A percentile compares a stretch with the other conserved stretches of the same genome.
Conservation (phyloP, 2,888 invertebrate genomes). For the Spisula subtruncata region DNA sequence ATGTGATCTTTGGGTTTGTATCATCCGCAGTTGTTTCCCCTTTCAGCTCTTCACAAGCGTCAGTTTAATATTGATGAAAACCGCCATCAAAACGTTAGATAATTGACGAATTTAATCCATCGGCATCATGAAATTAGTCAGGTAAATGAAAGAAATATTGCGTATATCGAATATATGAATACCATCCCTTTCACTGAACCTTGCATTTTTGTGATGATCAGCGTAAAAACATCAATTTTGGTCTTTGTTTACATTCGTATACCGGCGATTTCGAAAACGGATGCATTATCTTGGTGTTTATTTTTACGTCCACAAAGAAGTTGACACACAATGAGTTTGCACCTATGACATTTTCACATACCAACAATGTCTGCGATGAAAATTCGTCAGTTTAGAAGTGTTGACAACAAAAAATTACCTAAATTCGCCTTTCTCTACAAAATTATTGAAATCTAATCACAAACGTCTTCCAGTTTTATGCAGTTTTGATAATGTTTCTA, state of each 20-base stretch:
- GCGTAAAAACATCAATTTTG: not conserved
- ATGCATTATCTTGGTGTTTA: not conserved
- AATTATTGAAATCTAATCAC: too few relatives aligned
- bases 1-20: too few relatives aligned
- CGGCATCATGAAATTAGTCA: constrained; percentile 79
- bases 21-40: not conserved
- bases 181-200: not conserved
- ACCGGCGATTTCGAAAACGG: constrained; percentile 5
- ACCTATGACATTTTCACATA: too few relatives aligned
- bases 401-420: too few relatives aligned
- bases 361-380: too few relatives aligned
- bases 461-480: too few relatives aligned
- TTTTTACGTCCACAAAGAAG: not conserved
- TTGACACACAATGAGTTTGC: too few relatives aligned
- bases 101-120: constrained; percentile 62
- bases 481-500: too few relatives aligned
- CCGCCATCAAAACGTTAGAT: constrained; percentile 38
- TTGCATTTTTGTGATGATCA: not conserved
- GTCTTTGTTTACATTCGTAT: constrained; percentile 34
- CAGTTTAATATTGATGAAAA: constrained; percentile 20
- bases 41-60: constrained; percentile 28
- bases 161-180: not conserved
- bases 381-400: too few relatives aligned
- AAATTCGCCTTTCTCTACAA: too few relatives aligned
- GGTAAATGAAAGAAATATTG: constrained; percentile 58